Evolutionary conservation across 2,888 invertebrate species (phyloP), one percentile per base, ranked within the genome.

Genomic region (Eupithecia subfuscata): DNA sequence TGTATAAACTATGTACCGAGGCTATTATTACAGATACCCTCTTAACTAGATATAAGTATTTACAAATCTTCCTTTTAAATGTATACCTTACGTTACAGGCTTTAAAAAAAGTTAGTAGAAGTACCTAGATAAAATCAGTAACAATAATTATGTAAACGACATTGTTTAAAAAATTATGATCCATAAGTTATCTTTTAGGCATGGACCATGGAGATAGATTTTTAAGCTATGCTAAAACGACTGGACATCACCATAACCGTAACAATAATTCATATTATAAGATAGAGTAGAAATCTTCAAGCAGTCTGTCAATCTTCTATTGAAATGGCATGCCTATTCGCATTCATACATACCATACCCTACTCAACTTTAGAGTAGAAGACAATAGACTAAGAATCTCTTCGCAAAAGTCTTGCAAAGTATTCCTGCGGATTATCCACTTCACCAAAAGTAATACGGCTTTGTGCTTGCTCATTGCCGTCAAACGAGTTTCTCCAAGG

Each of bases 21-120:
- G 4, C 40, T 40, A 40, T 40, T 9, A 40, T 40, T 40, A 40
- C 40, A 40, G 43, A 12, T 43, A 7, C 8, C 11, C 9, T 43
- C 0, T 1, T 0, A 1, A 0, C 1, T 37, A 18, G 1, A 2
- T n/a, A 2, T 1, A 43, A 3, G 0, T 9, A 8, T n/a, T 52
- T 8, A 52, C n/a, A 52, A 52, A 18, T 9, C 7, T 52, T 8
- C 5, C 5, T 45, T 45, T n/a, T 52, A 52, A 18, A n/a, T 48
- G 16, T n/a, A 52, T 52, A 52, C 52, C 7, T 48, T 48, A 52
- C 18, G n/a, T 8, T 7, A 52, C 9, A 9, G n/a, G n/a, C 9
- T 52, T 8, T n/a, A n/a, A 45, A 16, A 45, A 18, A 12, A 12
- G 2, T 45, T 16, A 45, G 0, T 45, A 45, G 14, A 45, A 16